These are phyloP conservation scores for Leuciscus waleckii DNA, from an alignment of 2,797 vertebrate species.

Conservation along the genomic window DNA sequence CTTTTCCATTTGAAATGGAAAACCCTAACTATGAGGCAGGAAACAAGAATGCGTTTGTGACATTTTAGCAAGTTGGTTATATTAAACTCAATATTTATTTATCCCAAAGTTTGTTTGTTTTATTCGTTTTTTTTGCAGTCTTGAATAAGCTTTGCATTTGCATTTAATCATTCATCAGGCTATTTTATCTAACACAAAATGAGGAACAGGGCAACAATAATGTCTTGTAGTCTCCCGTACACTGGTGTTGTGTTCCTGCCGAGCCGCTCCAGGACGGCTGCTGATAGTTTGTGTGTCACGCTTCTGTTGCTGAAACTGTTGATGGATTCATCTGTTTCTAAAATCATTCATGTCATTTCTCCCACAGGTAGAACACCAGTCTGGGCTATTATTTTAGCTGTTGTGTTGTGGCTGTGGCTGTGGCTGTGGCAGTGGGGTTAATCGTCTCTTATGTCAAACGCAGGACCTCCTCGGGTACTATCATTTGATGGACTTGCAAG, in stretches of 20 bases:
- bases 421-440: too few species aligned
- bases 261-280: not conserved
- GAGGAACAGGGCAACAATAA: not conserved
- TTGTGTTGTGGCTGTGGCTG: not conserved
- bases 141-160: not conserved
- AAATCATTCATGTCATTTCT: conserved; percentile 1
- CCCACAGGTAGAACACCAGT: conserved; percentile 33
- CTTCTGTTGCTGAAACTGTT: not conserved
- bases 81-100: not conserved
- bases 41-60: not conserved
- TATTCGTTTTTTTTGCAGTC: rapidly evolving
- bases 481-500: conserved; percentile 1
- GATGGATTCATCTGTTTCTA: not conserved
- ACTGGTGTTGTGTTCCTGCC: not conserved
- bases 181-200: not conserved
- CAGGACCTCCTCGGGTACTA: not conserved
- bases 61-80: not conserved
- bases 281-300: not conserved
- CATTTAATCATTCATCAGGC: not conserved
- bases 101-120: not conserved
- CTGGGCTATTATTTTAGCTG: conserved; percentile 47
- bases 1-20: not conserved
- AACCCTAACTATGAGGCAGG: not conserved
- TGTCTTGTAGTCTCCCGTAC: not conserved
- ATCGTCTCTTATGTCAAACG: not conserved